These are phyloP conservation scores for Spea multiplicata DNA, from an alignment of 2,113 vertebrate genomes.

Conservation along the genomic window DNA sequence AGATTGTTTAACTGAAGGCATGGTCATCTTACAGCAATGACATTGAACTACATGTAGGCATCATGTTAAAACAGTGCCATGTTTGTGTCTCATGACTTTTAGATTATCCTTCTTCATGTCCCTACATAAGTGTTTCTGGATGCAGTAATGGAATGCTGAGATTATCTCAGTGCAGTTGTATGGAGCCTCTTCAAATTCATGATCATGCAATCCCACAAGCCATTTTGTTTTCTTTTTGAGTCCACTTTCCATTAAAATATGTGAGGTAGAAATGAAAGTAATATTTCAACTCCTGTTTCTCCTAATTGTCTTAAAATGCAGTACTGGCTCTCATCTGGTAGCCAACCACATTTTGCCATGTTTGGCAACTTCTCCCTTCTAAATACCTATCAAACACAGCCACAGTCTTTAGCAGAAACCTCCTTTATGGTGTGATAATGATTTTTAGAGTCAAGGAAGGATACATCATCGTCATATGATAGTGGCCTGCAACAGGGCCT, in stretches of 20 bases:
- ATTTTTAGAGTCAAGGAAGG: constrained; percentile 81
- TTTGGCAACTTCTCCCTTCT: neutral
- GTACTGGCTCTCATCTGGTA: neutral
- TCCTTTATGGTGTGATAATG: constrained; percentile 84
- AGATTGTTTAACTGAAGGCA: neutral
- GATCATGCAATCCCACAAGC: neutral
- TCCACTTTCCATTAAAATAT: constrained; percentile 3
- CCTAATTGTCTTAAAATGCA: neutral
- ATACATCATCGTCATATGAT: constrained; percentile 83
- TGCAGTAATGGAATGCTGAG: neutral
- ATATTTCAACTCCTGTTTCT: constrained; percentile 17
- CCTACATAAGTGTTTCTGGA: neutral
- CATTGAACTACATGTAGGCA: neutral
- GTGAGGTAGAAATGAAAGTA: constrained; percentile 41
- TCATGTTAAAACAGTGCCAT: neutral
- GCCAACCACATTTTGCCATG: neutral
- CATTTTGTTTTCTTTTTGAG: neutral
- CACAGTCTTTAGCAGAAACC: constrained; percentile 87
- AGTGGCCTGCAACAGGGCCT: constrained; percentile 88
- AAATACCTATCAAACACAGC: constrained; percentile 79
- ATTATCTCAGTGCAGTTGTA: neutral
- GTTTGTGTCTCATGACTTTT: neutral
- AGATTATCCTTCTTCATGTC: neutral
- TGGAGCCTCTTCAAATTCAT: neutral
- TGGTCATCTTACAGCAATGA: neutral